Base-by-base conservation (phyloP, 2,113 vertebrate genomes). In the Brachypteracias leptosomus region DNA sequence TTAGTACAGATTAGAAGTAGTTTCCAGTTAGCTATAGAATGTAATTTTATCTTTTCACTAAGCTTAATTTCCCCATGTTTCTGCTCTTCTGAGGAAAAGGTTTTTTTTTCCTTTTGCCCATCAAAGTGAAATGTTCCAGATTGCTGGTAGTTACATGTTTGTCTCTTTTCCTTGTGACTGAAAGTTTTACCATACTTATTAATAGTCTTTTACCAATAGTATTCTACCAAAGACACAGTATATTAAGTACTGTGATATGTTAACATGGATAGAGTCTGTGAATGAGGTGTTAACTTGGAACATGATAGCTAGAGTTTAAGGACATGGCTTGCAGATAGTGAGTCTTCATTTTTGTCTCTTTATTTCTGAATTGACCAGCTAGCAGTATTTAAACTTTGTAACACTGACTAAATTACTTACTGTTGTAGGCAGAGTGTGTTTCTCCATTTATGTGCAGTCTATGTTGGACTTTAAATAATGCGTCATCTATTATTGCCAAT, bases 111-210 rank as follows among this genome's bases (percentile, higher is more conserved):
- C 35, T 82, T 77, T 85, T 31, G 5, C 12, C 28, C 47, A 72
- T 35, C 28, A 38, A 72, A 72, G 26, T 63, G 33, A 72, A 92
- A 66, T 36, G 8, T 74, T 89, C 42, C 13, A 29, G 25, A 44
- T 74, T 54, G 59, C 13, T 63, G 7, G 8, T 47, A 67, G 46
- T 51, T 80, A 12, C 75, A 2, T 71, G 8, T 65, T 88, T 75
- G 26, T 54, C 25, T 54, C 40, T 65, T 63, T 77, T 72, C 5
- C 3, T 66, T 49, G 25, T 77, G 24, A 72, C 29, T 0, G 0
- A 59, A 2, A 51, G 25, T 40, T 93, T 73, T 52, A 44, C 65
- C 1, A 0, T 65, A 44, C 9, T 54, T 75, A 16, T 65, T 52
- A 70, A 47, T 38, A 81, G 29, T 38, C 11, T n/a, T n/a, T n/a